Percentiles rank a stretch among this genome's conserved stretches.
Evolutionary conservation across 2,797 vertebrate species (phyloP).

Genomic region (Sebastes oblongus): DNA sequence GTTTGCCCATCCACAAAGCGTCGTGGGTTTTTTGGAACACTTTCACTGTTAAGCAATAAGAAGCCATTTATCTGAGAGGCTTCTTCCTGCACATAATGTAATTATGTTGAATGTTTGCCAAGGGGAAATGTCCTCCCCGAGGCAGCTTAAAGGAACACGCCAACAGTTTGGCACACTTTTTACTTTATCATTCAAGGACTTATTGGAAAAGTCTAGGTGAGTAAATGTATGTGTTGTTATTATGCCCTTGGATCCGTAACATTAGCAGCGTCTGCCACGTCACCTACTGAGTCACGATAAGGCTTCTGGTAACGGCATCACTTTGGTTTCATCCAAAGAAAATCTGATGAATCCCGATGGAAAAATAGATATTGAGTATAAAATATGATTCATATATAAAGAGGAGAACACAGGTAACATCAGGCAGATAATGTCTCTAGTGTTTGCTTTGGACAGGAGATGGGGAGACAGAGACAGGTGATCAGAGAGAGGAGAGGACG

Average conservation of each 20-base stretch:
- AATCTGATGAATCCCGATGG: not conserved
- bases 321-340: not conserved
- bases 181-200: not conserved
- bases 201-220: not conserved
- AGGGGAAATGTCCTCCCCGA: constrained; percentile 49
- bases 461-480: too few species aligned
- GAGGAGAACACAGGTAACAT: too few species aligned
- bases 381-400: too few species aligned
- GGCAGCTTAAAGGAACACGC: constrained; percentile 9
- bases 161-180: not conserved
- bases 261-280: not conserved
- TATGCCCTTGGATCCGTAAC: not conserved
- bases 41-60: constrained; percentile 52
- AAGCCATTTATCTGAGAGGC: constrained; percentile 66
- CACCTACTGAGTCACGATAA: not conserved
- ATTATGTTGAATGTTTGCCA: constrained; percentile 71
- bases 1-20: constrained; percentile 51
- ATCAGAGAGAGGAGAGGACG: too few species aligned
- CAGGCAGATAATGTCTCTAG: too few species aligned
- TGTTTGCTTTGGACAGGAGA: too few species aligned
- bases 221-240: not conserved
- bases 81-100: constrained; percentile 68
- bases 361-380: too few species aligned
- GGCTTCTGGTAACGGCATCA: not conserved
- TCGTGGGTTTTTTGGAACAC: constrained; percentile 36